These are phyloP conservation scores for Phyllostomus discolor DNA, from an alignment of 2,113 vertebrate genomes.

Conservation along the genomic window DNA sequence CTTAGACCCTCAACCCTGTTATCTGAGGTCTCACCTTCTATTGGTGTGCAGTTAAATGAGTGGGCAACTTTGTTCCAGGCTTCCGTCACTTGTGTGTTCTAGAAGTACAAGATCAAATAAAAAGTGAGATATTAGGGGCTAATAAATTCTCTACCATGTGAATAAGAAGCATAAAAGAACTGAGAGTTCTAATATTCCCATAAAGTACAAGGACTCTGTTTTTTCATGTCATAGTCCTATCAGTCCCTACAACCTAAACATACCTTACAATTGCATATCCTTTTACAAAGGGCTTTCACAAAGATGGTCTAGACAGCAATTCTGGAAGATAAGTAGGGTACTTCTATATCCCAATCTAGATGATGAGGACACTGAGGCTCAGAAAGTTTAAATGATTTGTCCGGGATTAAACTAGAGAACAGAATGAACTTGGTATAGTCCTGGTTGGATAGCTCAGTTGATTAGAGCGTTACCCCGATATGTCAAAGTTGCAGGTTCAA, in stretches of 20 bases:
- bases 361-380: neutral
- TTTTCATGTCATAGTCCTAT: neutral
- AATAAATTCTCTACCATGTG: neutral
- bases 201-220: neutral
- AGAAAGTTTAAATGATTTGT: neutral
- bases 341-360: neutral
- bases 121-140: neutral
- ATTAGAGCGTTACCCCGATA: no score
- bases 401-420: neutral
- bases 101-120: constrained; percentile 59
- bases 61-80: constrained; percentile 99
- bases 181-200: neutral
- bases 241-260: neutral
- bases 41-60: constrained; percentile 95
- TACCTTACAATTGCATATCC: neutral
- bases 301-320: neutral
- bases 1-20: neutral
- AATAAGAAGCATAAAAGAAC: neutral
- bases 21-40: constrained; percentile 88
- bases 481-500: no score
- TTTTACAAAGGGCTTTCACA: neutral
- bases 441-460: no score
- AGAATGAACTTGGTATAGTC: neutral
- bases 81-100: constrained; percentile 98
- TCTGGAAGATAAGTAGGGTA: neutral